Conservation (phyloP, 2,113 vertebrate genomes). For the Meles meles region DNA sequence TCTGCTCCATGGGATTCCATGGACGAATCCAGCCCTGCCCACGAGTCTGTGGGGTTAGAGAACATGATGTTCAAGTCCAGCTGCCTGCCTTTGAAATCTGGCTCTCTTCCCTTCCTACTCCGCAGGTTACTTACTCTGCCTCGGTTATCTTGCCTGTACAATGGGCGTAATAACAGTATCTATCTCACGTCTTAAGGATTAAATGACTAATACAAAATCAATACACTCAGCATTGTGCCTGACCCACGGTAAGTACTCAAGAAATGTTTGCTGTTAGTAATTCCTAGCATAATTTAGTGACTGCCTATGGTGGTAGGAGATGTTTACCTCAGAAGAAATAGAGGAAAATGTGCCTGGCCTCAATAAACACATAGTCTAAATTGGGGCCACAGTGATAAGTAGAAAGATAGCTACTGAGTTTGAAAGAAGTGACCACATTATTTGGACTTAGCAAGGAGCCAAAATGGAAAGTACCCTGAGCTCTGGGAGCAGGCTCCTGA, state of each 20-base stretch:
- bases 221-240: background rate
- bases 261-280: background rate
- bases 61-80: accelerated
- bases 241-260: background rate
- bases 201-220: background rate
- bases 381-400: background rate
- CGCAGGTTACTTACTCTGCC: background rate
- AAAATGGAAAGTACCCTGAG: background rate
- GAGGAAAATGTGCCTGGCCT: background rate
- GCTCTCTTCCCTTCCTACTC: background rate
- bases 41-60: background rate
- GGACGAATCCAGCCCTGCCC: background rate
- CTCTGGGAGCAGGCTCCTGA: background rate
- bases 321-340: background rate
- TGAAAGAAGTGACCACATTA: background rate
- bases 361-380: background rate
- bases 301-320: background rate
- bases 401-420: background rate
- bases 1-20: background rate
- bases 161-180: background rate
- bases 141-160: background rate
- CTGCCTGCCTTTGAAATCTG: background rate
- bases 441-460: background rate
- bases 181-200: background rate
- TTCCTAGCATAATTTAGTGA: background rate